Conservation (phyloP, 1,140 invertebrate genomes). For the Orchestia grillus region DNA sequence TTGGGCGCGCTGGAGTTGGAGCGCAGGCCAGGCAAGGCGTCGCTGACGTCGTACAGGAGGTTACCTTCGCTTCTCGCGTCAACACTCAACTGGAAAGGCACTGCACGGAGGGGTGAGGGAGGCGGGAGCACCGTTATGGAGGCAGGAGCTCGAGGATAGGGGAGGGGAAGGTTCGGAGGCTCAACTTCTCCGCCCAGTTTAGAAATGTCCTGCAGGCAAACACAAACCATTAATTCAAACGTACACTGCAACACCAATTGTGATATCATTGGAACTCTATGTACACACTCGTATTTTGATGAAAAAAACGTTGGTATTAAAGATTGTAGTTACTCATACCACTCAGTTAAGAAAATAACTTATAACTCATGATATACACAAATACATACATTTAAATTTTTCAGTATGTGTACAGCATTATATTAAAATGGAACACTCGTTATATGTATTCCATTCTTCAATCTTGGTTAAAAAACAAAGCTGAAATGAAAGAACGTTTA, state of each 20-base stretch:
- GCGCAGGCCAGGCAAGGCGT: not conserved
- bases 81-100: not conserved
- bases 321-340: not conserved
- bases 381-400: not conserved
- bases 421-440: not conserved
- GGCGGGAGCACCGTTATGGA: not conserved
- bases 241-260: not conserved
- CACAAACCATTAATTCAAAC: conserved; percentile 21
- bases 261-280: not conserved
- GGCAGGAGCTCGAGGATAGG: not conserved
- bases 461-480: not conserved
- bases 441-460: not conserved
- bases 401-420: not conserved
- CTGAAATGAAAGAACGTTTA: not conserved
- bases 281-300: not conserved
- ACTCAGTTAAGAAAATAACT: not conserved
- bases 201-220: conserved; percentile 43
- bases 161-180: not conserved
- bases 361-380: not conserved
- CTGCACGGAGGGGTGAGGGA: conserved; percentile 13
- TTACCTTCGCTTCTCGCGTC: not conserved
- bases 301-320: not conserved
- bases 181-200: not conserved
- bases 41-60: not conserved
- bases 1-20: not conserved